A percentile compares a stretch with the other conserved stretches of the same genome.
phyloP scores from a whole-genome alignment of 2,113 vertebrate genomes.

The Mobula birostris region DNA sequence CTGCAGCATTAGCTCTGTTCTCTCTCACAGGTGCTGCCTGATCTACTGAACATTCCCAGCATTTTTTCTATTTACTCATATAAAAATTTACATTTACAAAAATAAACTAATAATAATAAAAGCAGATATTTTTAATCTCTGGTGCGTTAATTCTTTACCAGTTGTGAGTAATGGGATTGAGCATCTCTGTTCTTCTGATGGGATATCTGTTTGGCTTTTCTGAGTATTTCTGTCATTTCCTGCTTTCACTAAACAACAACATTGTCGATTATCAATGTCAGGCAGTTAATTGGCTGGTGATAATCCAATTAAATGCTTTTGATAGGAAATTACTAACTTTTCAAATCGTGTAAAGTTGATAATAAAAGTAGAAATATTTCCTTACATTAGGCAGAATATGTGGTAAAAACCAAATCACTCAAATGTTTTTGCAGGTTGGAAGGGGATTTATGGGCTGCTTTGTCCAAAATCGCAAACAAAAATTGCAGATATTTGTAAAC shows the following conservation, averaged over 20 bases:
- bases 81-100: background rate
- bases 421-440: no score
- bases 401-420: background rate
- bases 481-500: no score
- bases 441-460: no score
- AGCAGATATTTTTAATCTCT: background rate
- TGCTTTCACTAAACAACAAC: background rate
- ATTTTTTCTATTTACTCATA: no score
- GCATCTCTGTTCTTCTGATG: background rate
- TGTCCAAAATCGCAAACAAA: no score
- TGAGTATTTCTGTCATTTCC: background rate
- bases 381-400: background rate
- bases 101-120: no score
- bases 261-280: background rate
- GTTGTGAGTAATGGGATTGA: background rate
- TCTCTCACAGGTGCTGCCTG: no score
- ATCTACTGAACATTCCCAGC: no score
- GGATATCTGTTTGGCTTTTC: background rate
- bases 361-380: background rate
- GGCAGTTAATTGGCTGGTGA: background rate
- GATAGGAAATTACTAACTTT: background rate
- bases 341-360: background rate
- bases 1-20: no score
- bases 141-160: background rate
- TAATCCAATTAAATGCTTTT: background rate